Base-by-base conservation (phyloP, 2,888 invertebrate genomes). In the Trisateles emortualis region DNA sequence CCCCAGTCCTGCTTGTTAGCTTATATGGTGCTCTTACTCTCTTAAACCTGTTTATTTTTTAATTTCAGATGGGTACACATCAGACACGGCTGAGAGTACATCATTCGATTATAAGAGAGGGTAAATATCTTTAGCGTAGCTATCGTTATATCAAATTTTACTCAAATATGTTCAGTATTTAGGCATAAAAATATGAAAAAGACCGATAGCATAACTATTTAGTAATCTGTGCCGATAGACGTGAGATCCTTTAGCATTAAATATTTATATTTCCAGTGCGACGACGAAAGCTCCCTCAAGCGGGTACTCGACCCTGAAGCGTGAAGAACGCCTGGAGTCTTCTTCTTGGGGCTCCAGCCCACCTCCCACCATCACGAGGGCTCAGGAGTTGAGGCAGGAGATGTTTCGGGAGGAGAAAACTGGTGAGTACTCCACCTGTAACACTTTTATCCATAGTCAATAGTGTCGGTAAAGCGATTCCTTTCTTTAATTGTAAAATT, bases 91-190 rank as follows among this genome's bases (percentile, higher is more conserved):
- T 36, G 93, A 93, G 51, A 92, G 86, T 63, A 74, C 89, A 4
- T 92, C 93, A 0, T 93, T 93, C 36, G 93, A 93, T 69, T 93
- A 92, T 67, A 91, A 86, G 59, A 80, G 83, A 68, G 86, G 86
- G 92, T 93, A 76, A 82, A 6, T 44, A 13, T 9, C 10, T 14
- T 8, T 26, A 22, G n/a, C n/a, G n/a, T n/a, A n/a, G n/a, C n/a
- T n/a, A n/a, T n/a, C n/a, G n/a, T n/a, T n/a, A n/a, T n/a, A n/a
- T n/a, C n/a, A n/a, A n/a, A n/a, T n/a, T n/a, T n/a, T n/a, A n/a
- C n/a, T n/a, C n/a, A n/a, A n/a, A n/a, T n/a, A n/a, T n/a, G n/a
- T n/a, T n/a, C n/a, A n/a, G n/a, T n/a, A n/a, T n/a, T n/a, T n/a
- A n/a, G n/a, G n/a, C n/a, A n/a, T n/a, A n/a, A n/a, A n/a, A n/a